These are phyloP conservation scores for Macaria notata DNA, from an alignment of 2,888 invertebrate genomes.

Conservation along the genomic window DNA sequence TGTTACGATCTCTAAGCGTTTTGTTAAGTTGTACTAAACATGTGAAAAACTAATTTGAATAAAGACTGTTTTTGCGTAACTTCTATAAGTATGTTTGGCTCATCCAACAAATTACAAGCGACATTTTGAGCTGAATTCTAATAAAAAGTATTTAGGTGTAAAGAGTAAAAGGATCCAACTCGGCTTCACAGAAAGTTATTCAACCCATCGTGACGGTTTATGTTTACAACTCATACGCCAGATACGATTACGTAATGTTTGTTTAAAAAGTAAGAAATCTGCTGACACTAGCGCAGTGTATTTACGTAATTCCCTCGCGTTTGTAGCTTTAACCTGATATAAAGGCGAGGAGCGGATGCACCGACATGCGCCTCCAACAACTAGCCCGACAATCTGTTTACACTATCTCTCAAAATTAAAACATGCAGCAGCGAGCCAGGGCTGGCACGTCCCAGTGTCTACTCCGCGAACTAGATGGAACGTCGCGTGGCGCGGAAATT, in stretches of 20 bases:
- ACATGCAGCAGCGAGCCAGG: slow-evolving; percentile 44
- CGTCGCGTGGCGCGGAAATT: slow-evolving; percentile 6
- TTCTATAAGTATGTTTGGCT: no score
- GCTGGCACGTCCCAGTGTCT: slow-evolving; percentile 4
- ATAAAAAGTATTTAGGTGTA: background rate
- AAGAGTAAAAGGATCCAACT: background rate
- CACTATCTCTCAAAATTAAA: slow-evolving; percentile 57
- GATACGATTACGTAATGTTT: slow-evolving; percentile 16
- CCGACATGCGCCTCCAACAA: slow-evolving; percentile 36
- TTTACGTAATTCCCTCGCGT: slow-evolving; percentile 34
- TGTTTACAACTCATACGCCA: background rate
- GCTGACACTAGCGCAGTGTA: slow-evolving; percentile 18
- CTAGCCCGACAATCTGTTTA: slow-evolving; percentile 61
- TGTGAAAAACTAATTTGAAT: no score
- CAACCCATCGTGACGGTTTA: background rate
- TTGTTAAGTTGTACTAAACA: no score
- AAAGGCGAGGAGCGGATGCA: slow-evolving; percentile 23
- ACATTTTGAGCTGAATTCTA: no score
- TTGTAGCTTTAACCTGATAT: slow-evolving; percentile 37
- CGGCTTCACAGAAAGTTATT: background rate
- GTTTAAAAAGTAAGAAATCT: slow-evolving; percentile 17
- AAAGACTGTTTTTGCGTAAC: no score
- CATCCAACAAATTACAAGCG: no score
- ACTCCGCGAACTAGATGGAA: background rate
- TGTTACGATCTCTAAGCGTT: background rate